Base-by-base conservation (phyloP, 2,888 invertebrate genomes). In the Eremobia ochroleuca region DNA sequence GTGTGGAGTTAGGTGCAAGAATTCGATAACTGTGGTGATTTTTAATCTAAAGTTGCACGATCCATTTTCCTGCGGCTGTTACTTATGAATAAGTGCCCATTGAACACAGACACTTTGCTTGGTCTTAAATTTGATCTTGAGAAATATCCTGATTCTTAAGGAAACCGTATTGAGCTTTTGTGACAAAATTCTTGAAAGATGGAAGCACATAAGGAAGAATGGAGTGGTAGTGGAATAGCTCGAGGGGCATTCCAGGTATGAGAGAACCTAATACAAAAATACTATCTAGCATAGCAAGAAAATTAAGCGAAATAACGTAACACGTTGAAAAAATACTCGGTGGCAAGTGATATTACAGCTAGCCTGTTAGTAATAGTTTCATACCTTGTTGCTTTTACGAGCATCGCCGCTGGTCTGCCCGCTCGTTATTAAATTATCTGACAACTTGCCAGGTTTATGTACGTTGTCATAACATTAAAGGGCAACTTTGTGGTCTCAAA, bases 321-420 rank as follows among this genome's bases (percentile, higher is more conserved):
- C 61, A 61, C 46, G 49, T 72, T 59, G 55, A 73, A 72, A 80
- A 79, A 81, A 72, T 37, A 68, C 66, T 67, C 58, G 4, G 52
- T 73, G 76, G 43, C 58, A 76, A 69, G 70, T 77, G 71, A 76
- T 79, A 78, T 83, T 76, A 78, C 66, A 70, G 66, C 52, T 72
- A 37, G 37, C 21, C 68, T 77, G 78, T 77, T 82, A 79, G 79
- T 84, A 85, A 86, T 83, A 86, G 84, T 86, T 83, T 86, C 73
- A 81, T 88, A 89, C 87, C 81, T 88, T 85, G 88, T 89, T 89
- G 88, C 83, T 86, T 88, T 88, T 83, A 89, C 66, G 87, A 75
- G 70, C 74, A 79, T 62, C 49, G 80, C 75, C 67, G 73, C 58
- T 77, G 76, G 85, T 73, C 67, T 72, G 76, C 46, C 58, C 52